Conservation (phyloP, 1,140 invertebrate species). For the Drosophila truncata region DNA sequence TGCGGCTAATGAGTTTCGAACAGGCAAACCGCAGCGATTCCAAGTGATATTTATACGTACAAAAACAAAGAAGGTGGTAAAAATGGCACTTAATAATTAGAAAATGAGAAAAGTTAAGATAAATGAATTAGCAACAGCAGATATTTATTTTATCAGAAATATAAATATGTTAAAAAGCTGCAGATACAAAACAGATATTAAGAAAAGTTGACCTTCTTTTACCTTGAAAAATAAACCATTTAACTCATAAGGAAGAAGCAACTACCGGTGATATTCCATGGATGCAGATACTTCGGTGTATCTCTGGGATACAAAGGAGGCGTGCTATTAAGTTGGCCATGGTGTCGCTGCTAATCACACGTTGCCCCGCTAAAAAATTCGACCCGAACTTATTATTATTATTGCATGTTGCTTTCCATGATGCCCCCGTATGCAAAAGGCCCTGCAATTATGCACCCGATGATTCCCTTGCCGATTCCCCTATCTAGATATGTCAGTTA, state of each 20-base stretch:
- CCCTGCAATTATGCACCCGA: slow-evolving; percentile 62
- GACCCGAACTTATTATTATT: slow-evolving; percentile 63
- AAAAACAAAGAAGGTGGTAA: not conserved
- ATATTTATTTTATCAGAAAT: not conserved
- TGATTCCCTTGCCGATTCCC: slow-evolving; percentile 21
- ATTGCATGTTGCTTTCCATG: slow-evolving; percentile 35
- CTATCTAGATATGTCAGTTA: slow-evolving; percentile 78
- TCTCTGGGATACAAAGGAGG: slow-evolving; percentile 24
- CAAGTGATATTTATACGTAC: slow-evolving; percentile 20
- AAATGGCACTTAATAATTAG: not conserved
- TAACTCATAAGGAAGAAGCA: not conserved
- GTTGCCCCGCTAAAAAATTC: slow-evolving; percentile 54
- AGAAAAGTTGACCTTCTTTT: not conserved
- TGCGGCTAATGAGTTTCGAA: slow-evolving; percentile 52
- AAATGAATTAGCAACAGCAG: not conserved
- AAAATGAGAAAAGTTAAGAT: not conserved
- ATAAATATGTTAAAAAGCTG: not conserved
- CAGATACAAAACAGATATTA: not conserved
- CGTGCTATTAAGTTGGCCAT: slow-evolving; percentile 47
- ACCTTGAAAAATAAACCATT: not conserved
- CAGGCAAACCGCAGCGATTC: slow-evolving; percentile 28
- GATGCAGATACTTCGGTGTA: slow-evolving; percentile 1
- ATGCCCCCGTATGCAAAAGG: slow-evolving; percentile 57
- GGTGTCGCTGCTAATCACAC: slow-evolving; percentile 74
- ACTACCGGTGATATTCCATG: slow-evolving; percentile 14